Evolutionary conservation across 92 coral and sea anemone genomes (phyloP).

Genomic region (Desmophyllum pertusum): DNA sequence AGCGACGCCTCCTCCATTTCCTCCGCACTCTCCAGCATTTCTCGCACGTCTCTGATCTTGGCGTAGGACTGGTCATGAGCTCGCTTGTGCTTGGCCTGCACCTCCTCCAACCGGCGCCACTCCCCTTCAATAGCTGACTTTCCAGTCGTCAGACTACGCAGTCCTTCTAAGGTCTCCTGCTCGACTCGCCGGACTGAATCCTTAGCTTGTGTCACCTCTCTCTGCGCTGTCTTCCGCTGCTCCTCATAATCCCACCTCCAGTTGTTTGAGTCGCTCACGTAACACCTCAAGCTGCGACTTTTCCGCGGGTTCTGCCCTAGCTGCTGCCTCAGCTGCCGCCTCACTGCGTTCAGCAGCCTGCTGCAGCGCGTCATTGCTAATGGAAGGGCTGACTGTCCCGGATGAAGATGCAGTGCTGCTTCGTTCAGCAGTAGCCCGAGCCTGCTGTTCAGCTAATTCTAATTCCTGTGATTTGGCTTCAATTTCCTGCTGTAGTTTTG

Average conservation of each 20-base stretch:
- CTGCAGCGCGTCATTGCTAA: conserved; percentile 28
- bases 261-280: conserved; percentile 79
- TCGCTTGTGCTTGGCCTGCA: conserved; percentile 90
- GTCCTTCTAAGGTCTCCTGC: conserved; percentile 91
- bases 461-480: conserved; percentile 84
- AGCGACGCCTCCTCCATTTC: conserved; percentile 92
- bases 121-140: conserved; percentile 95
- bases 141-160: conserved; percentile 93
- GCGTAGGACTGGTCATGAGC: conserved; percentile 85
- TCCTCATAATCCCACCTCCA: conserved; percentile 92
- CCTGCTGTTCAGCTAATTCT: conserved; percentile 87
- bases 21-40: conserved; percentile 91
- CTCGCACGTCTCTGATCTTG: conserved; percentile 88
- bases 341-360: conserved; percentile 29
- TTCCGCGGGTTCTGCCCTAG: conserved; percentile 59
- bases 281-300: conserved; percentile 85
- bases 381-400: conserved; percentile 31
- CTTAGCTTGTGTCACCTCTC: conserved; percentile 89
- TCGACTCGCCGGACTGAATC: conserved; percentile 89
- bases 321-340: conserved; percentile 41
- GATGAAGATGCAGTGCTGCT: conserved; percentile 52
- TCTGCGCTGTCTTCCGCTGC: conserved; percentile 82
- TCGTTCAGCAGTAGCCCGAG: conserved; percentile 62
- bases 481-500: conserved; percentile 87
- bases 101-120: conserved; percentile 89